A percentile compares a stretch with the other conserved stretches of the same genome.
phyloP scores from a whole-genome alignment of 64 coral and sea anemone genomes.

The Montipora cactus region DNA sequence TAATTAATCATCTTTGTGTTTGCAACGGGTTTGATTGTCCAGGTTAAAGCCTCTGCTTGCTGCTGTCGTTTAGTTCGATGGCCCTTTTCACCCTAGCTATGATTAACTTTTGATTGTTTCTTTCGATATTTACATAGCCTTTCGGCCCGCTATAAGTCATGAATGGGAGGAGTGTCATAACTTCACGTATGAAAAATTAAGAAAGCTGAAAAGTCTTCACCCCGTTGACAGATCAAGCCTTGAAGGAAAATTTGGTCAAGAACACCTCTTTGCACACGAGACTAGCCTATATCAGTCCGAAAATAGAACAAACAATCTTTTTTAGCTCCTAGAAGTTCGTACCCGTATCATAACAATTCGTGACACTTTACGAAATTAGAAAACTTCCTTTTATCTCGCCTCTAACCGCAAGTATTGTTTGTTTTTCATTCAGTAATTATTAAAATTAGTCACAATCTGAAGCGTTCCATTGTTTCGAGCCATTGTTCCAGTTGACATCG shows the following conservation, averaged over 20 bases:
- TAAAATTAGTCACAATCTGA: constrained; percentile 48
- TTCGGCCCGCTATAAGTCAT: neutral
- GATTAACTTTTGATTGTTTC: constrained; percentile 31
- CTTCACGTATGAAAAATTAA: constrained; percentile 15
- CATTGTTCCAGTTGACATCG: neutral
- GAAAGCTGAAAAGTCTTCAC: neutral
- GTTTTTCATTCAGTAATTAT: constrained; percentile 26
- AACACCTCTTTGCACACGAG: neutral
- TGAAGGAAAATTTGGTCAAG: neutral
- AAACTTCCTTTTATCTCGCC: constrained; percentile 7
- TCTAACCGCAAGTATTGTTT: constrained; percentile 40
- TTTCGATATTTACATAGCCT: constrained; percentile 11
- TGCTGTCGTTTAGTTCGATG: neutral
- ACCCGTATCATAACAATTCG: neutral
- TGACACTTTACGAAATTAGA: neutral
- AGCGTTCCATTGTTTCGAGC: neutral
- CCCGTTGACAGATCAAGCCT: neutral
- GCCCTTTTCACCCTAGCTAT: neutral
- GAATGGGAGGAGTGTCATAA: constrained; percentile 19
- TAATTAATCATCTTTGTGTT: neutral
- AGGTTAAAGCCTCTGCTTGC: neutral
- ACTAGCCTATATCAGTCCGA: constrained; percentile 6
- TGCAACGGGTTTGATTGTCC: neutral
- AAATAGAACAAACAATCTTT: neutral
- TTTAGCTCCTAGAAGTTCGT: no score